Evolutionary conservation across 2,797 vertebrate genomes (phyloP).

Genomic region (Hyperoplus lanceolatus): DNA sequence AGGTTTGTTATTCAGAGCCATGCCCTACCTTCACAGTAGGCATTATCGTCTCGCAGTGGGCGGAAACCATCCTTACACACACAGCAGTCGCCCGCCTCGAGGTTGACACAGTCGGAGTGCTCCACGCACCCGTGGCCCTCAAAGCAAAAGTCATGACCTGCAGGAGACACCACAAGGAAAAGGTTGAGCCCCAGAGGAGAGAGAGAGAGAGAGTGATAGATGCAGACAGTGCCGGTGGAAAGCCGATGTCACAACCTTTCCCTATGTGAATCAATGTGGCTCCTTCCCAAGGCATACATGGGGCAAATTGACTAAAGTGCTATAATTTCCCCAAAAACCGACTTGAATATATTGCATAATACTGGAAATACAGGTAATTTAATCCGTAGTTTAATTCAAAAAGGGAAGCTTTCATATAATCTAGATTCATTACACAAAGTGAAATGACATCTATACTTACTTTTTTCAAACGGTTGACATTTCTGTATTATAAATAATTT

Average conservation of each 20-base stretch:
- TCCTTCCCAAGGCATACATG: not conserved
- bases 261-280: not conserved
- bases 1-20: constrained; percentile 31
- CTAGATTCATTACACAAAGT: too few species aligned
- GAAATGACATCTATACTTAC: too few species aligned
- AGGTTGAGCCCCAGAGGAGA: constrained; percentile 55
- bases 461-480: too few species aligned
- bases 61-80: constrained; percentile 94
- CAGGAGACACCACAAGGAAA: constrained; percentile 30
- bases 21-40: constrained; percentile 95
- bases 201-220: constrained; percentile 29
- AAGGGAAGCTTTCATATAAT: too few species aligned
- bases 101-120: constrained; percentile 94
- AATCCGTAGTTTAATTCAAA: too few species aligned
- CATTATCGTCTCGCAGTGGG: constrained; percentile 94
- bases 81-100: constrained; percentile 93
- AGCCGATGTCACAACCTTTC: constrained; percentile 37
- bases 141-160: constrained; percentile 96
- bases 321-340: not conserved
- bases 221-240: constrained; percentile 14
- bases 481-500: too few species aligned
- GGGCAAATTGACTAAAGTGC: not conserved
- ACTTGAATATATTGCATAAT: too few species aligned
- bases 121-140: constrained; percentile 93
- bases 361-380: too few species aligned